A percentile compares a stretch with the other conserved stretches of the same genome.
Evolutionary conservation across 1,140 invertebrate species (phyloP).

Genomic region (Microplitis demolitor): DNA sequence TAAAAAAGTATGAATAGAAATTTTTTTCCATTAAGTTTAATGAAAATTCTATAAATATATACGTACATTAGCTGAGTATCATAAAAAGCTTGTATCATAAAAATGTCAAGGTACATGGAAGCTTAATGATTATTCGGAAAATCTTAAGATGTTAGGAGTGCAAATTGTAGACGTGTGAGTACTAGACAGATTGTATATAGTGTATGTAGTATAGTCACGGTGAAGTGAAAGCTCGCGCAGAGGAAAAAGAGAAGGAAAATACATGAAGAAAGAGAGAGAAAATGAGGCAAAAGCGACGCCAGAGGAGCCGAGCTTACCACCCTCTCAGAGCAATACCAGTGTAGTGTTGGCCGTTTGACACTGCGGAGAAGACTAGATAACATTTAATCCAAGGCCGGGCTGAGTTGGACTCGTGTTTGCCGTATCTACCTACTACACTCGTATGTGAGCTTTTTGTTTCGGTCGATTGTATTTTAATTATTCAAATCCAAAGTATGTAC

Average conservation of each 20-base stretch:
- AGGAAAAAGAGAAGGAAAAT: background rate
- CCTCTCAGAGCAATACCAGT: conserved; percentile 14
- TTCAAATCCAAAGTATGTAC: background rate
- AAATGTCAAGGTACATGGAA: too few relatives aligned
- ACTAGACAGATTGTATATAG: too few relatives aligned
- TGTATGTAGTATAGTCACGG: background rate
- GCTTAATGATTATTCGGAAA: too few relatives aligned
- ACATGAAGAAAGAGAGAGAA: background rate
- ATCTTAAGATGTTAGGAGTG: too few relatives aligned
- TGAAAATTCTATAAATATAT: too few relatives aligned
- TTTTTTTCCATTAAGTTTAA: too few relatives aligned
- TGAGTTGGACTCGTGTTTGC: background rate
- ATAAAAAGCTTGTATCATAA: too few relatives aligned
- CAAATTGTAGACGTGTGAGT: too few relatives aligned
- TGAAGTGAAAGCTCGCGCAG: background rate
- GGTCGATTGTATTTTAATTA: background rate
- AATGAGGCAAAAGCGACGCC: conserved; percentile 11
- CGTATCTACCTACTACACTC: background rate
- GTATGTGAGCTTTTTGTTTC: background rate
- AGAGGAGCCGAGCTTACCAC: conserved; percentile 8
- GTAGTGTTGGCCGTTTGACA: conserved; percentile 24
- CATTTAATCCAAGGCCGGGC: background rate
- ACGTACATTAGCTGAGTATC: too few relatives aligned
- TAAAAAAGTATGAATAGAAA: too few relatives aligned
- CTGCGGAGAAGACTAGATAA: background rate